phyloP scores from a whole-genome alignment of 2,113 vertebrate genomes.

The Bambusicola thoracicus region DNA sequence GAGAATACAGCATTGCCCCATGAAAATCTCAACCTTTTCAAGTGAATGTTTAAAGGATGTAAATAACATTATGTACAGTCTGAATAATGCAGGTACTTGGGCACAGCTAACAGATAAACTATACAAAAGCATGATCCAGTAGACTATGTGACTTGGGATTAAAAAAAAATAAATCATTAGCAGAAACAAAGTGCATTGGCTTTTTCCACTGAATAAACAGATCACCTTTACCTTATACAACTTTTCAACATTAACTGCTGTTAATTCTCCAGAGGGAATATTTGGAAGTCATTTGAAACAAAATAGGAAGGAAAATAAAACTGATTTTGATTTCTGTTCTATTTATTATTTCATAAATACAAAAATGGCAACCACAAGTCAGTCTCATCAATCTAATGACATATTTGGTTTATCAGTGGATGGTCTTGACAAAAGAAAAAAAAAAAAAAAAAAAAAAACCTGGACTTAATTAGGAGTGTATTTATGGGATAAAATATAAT shows the following conservation, averaged over 20 bases:
- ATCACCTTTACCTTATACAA: background rate
- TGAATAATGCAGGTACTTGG: background rate
- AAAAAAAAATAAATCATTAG: background rate
- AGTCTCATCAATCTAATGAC: background rate
- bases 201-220: background rate
- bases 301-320: background rate
- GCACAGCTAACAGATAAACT: background rate
- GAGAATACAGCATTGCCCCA: background rate
- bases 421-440: background rate
- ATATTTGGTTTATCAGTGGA: background rate
- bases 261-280: background rate
- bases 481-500: background rate
- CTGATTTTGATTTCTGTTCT: accelerated
- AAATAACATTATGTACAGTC: background rate
- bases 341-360: background rate
- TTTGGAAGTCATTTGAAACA: background rate
- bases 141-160: background rate
- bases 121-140: background rate
- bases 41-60: background rate
- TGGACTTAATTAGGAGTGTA: background rate
- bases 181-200: background rate
- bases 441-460: no score
- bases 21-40: background rate
- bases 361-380: background rate
- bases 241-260: background rate